phyloP scores from a whole-genome alignment of 2,113 vertebrate species.

The Dromiciops gliroides region DNA sequence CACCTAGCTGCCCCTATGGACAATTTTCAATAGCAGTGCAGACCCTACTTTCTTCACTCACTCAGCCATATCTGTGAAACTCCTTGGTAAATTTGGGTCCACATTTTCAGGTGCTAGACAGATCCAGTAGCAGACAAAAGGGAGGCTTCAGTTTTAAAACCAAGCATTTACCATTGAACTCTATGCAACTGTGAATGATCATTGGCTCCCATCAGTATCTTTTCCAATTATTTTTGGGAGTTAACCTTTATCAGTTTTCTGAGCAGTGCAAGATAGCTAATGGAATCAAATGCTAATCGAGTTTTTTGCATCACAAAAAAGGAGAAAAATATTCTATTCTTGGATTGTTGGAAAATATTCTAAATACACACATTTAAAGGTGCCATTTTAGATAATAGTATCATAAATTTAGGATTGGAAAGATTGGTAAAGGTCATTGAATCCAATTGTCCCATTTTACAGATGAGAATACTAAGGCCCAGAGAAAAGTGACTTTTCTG shows the following conservation, averaged over 20 bases:
- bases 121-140: not conserved
- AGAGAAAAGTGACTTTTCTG: not conserved
- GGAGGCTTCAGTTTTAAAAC: not conserved
- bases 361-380: not conserved
- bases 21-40: not conserved
- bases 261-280: not conserved
- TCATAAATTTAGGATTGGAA: not conserved
- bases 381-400: not conserved
- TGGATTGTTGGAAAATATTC: not conserved
- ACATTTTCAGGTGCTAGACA: not conserved
- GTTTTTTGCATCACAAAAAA: not conserved
- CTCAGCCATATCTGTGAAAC: conserved; percentile 9
- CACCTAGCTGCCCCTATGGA: too few species aligned
- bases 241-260: not conserved
- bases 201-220: not conserved
- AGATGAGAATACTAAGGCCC: not conserved
- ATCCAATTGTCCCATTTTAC: not conserved
- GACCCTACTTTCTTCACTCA: not conserved
- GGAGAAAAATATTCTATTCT: not conserved
- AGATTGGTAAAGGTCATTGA: not conserved
- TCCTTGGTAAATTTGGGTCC: conserved; percentile 1
- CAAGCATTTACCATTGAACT: not conserved
- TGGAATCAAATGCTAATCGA: not conserved
- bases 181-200: not conserved
- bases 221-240: not conserved